phyloP scores from a whole-genome alignment of 2,888 invertebrate species.

The Clanis bilineata region DNA sequence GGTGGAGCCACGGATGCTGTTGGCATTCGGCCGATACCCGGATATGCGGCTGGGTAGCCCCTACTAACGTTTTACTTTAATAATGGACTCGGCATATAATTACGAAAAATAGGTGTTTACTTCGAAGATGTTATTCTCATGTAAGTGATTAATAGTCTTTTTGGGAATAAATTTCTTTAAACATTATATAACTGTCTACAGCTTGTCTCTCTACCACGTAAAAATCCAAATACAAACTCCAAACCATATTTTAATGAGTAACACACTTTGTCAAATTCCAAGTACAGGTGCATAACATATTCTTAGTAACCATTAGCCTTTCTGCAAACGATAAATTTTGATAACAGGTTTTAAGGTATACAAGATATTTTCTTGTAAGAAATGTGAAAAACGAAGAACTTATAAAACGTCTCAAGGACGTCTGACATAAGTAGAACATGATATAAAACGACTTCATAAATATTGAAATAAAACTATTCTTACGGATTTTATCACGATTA shows the following conservation, averaged over 20 bases:
- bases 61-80: constrained; percentile 26
- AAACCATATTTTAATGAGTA: background rate
- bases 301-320: background rate
- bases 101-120: no score
- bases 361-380: background rate
- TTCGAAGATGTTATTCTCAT: no score
- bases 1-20: constrained; percentile 25
- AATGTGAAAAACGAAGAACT: background rate
- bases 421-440: background rate
- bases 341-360: background rate
- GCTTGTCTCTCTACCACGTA: no score
- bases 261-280: background rate
- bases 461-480: no score
- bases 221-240: no score
- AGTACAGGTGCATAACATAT: background rate
- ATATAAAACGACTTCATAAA: no score
- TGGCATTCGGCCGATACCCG: constrained; percentile 44
- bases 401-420: background rate
- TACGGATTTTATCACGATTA: no score
- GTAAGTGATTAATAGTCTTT: no score
- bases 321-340: background rate
- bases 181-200: no score
- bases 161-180: no score
- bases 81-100: no score
- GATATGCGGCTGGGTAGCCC: constrained; percentile 28